Base-by-base conservation (phyloP, 2,797 vertebrate genomes). In the Euthynnus affinis region DNA sequence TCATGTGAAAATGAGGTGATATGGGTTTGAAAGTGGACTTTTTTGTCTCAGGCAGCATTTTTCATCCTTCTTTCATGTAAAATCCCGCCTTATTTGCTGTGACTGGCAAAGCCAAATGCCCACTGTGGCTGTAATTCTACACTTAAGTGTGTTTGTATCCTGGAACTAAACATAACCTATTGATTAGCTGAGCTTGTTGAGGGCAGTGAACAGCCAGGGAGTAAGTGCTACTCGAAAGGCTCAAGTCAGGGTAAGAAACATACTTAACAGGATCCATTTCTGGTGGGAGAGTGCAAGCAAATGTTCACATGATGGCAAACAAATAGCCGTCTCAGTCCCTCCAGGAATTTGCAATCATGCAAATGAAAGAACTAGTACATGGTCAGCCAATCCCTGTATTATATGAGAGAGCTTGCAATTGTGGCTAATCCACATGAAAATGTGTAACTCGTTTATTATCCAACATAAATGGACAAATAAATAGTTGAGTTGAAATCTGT, bases 161-260 rank as follows among this genome's bases (percentile, higher is more conserved):
- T 53, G 23, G 73, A 71, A 82, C 66, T 61, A 70, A 81, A 88
- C 72, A 76, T 48, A 76, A 83, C 32, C 67, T 75, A 85, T 81
- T 80, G 84, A 83, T 74, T 76, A 49, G 20, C 9, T 15, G 44
- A 73, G 71, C 37, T 69, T 22, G 60, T 58, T 78, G 42, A 27
- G 34, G 40, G 56, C 53, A 62, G 52, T 61, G 29, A 13, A 53
- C 51, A 70, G 27, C 49, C 72, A 64, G 25, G n/a, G 44, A 76
- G 55, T 53, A 49, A 81, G 76, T 57, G 53, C 37, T 60, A 32
- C 77, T 81, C 10, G 2, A 78, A 67, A 81, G 71, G 73, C 46
- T 66, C 20, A n/a, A 69, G 46, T 65, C 9, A 22, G 27, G 34
- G n/a, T n/a, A 64, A 25, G 37, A 62, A 69, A 78, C 46, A 65